Conservation (phyloP, 1,140 invertebrate species). For the Saxidomus purpurata region DNA sequence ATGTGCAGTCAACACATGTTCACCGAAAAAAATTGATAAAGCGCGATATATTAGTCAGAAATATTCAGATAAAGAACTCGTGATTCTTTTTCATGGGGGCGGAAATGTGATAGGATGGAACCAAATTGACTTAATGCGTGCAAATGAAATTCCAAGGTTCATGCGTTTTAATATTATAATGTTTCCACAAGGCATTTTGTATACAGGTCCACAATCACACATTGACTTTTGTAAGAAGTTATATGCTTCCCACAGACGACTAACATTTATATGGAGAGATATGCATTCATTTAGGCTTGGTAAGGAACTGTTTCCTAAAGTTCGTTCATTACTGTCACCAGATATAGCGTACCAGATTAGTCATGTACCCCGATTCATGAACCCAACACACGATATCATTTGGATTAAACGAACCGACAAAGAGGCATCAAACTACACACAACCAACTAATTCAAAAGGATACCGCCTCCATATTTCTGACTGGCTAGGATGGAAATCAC, state of each 20-base stretch:
- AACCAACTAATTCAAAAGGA: not conserved
- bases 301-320: slow-evolving; percentile 7
- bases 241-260: not conserved
- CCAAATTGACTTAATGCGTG: not conserved
- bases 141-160: not conserved
- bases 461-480: not conserved
- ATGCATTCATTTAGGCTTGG: not conserved
- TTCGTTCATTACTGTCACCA: slow-evolving; percentile 1
- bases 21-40: not conserved
- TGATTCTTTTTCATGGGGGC: slow-evolving; percentile 10
- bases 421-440: not conserved
- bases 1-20: not conserved
- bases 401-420: not conserved
- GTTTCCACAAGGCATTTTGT: too few relatives aligned
- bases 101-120: not conserved
- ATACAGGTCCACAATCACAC: not conserved
- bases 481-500: not conserved
- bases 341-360: slow-evolving; percentile 2
- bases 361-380: not conserved
- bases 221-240: slow-evolving; percentile 3
- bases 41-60: not conserved
- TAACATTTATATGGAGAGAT: slow-evolving; percentile 35
- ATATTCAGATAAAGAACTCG: too few relatives aligned
- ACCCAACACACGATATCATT: not conserved
- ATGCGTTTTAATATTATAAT: not conserved